These are phyloP conservation scores for Callospermophilus lateralis DNA, from an alignment of 2,113 vertebrate species.

Conservation along the genomic window DNA sequence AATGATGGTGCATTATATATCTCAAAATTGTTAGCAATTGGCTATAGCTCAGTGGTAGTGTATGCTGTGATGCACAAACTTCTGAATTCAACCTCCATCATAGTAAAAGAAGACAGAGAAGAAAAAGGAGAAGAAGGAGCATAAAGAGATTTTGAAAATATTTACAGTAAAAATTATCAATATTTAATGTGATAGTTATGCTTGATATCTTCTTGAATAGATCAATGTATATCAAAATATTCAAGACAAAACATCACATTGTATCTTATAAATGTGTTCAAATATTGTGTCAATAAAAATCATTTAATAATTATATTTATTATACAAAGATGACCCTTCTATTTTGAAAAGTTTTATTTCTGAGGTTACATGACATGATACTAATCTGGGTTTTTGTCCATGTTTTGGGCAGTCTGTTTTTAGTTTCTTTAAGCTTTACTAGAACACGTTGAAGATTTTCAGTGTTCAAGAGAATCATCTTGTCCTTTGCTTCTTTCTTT, in stretches of 20 bases:
- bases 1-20: not conserved
- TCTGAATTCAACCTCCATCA: not conserved
- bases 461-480: not conserved
- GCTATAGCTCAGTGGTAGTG: not conserved
- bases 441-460: not conserved
- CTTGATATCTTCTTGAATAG: not conserved
- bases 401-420: not conserved
- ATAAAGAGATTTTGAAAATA: no score
- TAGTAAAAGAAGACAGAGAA: not conserved
- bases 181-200: not conserved
- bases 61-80: not conserved
- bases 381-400: not conserved
- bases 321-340: not conserved
- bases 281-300: not conserved
- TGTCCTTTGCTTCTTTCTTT: not conserved
- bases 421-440: not conserved
- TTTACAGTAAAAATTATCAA: not conserved
- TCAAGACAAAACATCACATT: no score
- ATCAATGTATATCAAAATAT: not conserved
- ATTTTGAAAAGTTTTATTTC: not conserved
- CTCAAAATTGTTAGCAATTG: not conserved
- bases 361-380: not conserved
- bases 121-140: not conserved
- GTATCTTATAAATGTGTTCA: not conserved
- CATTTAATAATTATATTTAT: no score